A percentile compares a stretch with the other conserved stretches of the same genome.
Conservation (phyloP, 2,888 invertebrate genomes). For the Colostygia pectinataria region DNA sequence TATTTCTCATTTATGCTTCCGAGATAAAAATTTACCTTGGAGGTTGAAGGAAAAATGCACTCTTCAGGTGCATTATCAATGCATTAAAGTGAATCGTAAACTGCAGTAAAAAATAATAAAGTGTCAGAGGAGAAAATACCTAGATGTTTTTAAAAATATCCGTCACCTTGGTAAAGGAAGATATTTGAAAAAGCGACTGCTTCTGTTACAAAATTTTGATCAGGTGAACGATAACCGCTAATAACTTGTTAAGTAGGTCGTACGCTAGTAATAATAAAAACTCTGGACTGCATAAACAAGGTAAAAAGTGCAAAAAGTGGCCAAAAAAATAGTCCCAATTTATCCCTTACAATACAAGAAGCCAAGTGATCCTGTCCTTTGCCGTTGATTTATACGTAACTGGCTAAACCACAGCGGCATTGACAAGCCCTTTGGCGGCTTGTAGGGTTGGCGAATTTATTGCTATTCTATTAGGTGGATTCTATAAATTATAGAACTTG, state of each 20-base stretch:
- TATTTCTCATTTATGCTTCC: not conserved
- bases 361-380: slow-evolving; percentile 17
- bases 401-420: slow-evolving; percentile 40
- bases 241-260: not conserved
- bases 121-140: slow-evolving; percentile 22
- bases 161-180: not conserved
- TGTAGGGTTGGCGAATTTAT: slow-evolving; percentile 27
- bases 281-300: not conserved
- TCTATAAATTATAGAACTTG: slow-evolving; percentile 7
- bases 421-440: slow-evolving; percentile 35
- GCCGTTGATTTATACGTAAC: slow-evolving; percentile 57
- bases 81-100: slow-evolving; percentile 27
- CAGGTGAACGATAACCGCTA: too few species aligned
- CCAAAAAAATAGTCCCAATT: not conserved
- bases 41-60: slow-evolving; percentile 28
- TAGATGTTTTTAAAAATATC: not conserved
- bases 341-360: slow-evolving; percentile 13
- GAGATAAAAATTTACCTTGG: slow-evolving; percentile 14
- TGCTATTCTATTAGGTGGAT: slow-evolving; percentile 11
- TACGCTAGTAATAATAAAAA: too few species aligned
- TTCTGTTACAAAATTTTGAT: too few species aligned
- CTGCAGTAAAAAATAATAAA: slow-evolving; percentile 14
- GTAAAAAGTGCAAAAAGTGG: not conserved
- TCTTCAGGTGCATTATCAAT: slow-evolving; percentile 34
- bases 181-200: too few species aligned